A percentile compares a stretch with the other conserved stretches of the same genome.
These are phyloP conservation scores for Thysanoteuthis rhombus DNA, from an alignment of 2,888 invertebrate genomes.

Conservation along the genomic window DNA sequence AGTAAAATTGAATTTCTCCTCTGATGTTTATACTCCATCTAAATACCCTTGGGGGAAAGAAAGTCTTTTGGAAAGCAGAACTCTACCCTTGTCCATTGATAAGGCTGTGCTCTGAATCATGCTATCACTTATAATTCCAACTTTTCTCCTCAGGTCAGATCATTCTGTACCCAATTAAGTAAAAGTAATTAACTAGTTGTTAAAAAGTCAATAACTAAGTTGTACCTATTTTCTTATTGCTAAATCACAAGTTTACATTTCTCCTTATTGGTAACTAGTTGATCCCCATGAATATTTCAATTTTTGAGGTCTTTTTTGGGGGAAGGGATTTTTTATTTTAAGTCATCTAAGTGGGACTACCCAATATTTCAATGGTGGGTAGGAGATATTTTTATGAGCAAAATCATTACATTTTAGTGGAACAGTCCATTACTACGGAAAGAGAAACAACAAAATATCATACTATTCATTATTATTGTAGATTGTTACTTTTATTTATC, in stretches of 20 bases:
- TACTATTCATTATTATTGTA: no score
- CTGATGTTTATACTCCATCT: not conserved
- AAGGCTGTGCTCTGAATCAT: not conserved
- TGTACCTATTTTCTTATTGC: not conserved
- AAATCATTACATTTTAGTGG: no score
- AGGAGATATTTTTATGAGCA: no score
- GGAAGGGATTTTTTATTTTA: no score
- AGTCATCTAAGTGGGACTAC: no score
- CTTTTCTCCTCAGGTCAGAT: not conserved
- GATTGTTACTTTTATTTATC: no score
- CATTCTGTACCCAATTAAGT: not conserved
- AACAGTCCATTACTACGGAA: no score
- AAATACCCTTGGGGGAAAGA: not conserved
- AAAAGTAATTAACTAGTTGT: not conserved
- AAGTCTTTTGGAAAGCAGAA: not conserved
- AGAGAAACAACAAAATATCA: no score
- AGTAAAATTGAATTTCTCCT: not conserved
- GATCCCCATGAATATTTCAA: no score
- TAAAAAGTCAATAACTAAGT: not conserved
- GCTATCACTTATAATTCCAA: not conserved
- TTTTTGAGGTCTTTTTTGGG: no score
- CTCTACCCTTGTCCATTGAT: not conserved
- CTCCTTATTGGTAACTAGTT: no score
- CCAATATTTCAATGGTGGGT: no score
- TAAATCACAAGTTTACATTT: not conserved